A percentile compares a stretch with the other conserved stretches of the same genome.
Evolutionary conservation across 2,113 vertebrate species (phyloP).

Genomic region (Ctenodactylus gundi): DNA sequence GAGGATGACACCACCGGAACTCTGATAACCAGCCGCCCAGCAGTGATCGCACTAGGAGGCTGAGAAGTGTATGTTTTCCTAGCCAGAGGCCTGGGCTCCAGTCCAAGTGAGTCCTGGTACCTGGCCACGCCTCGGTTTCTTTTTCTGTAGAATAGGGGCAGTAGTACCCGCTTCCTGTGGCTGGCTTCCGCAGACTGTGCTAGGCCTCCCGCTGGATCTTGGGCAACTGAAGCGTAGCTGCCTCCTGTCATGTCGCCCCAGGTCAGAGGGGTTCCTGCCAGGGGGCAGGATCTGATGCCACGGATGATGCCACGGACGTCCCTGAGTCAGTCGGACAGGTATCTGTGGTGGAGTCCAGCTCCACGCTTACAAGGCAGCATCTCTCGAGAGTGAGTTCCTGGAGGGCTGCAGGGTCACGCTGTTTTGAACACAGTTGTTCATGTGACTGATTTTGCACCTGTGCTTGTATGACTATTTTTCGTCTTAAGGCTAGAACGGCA

Average conservation of each 20-base stretch:
- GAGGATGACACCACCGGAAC: background rate
- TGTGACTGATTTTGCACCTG: conserved; percentile 1
- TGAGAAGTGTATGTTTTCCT: background rate
- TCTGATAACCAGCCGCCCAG: background rate
- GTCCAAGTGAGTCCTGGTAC: background rate
- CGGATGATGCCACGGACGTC: no score
- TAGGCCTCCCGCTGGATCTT: background rate
- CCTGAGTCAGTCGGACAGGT: background rate
- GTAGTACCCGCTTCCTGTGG: background rate
- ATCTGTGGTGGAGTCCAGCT: background rate
- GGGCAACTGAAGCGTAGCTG: background rate
- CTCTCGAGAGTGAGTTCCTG: conserved; percentile 67
- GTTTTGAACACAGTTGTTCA: background rate
- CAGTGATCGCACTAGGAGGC: background rate
- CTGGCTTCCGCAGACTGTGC: background rate
- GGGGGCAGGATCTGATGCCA: no score
- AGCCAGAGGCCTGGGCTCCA: background rate
- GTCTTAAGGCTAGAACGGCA: background rate
- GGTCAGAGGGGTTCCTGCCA: background rate
- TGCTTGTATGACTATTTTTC: background rate
- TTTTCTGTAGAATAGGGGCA: background rate
- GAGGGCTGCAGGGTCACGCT: conserved; percentile 49
- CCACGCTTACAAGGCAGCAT: background rate
- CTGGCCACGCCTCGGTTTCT: background rate
- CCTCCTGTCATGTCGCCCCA: background rate